Evolutionary conservation across 1,140 invertebrate genomes (phyloP).

Genomic region (Tetranychus urticae): DNA sequence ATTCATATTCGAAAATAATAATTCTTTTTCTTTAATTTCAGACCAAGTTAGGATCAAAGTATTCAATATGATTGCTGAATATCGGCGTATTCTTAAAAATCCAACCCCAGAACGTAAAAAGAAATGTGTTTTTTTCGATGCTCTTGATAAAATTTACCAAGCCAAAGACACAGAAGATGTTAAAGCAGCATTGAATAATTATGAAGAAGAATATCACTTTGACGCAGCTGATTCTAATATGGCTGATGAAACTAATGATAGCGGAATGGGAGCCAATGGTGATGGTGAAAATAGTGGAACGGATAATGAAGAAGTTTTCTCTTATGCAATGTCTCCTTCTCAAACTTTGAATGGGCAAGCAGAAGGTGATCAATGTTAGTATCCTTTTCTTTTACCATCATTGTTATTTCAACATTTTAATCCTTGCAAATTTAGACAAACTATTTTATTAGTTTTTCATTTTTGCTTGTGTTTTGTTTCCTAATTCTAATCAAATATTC

Average conservation of each 20-base stretch:
- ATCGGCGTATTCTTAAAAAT: constrained; percentile 9
- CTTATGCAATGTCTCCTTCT: constrained; percentile 8
- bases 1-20: neutral
- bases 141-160: constrained; percentile 10
- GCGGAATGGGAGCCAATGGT: neutral
- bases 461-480: no score
- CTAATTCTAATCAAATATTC: no score
- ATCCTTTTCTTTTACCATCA: neutral
- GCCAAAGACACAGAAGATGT: constrained; percentile 7
- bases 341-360: neutral
- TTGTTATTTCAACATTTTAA: neutral
- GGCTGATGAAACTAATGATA: constrained; percentile 3
- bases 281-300: constrained; percentile 1
- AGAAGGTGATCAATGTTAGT: neutral
- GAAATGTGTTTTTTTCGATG: constrained; percentile 12
- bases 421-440: no score
- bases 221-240: constrained; percentile 7
- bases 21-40: neutral
- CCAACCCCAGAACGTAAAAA: constrained; percentile 8
- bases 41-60: constrained; percentile 12
- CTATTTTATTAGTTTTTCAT: no score
- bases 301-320: constrained; percentile 6
- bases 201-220: constrained; percentile 9
- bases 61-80: constrained; percentile 13
- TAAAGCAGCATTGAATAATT: constrained; percentile 2